phyloP scores from a whole-genome alignment of 2,113 vertebrate species.

The Bungarus multicinctus region DNA sequence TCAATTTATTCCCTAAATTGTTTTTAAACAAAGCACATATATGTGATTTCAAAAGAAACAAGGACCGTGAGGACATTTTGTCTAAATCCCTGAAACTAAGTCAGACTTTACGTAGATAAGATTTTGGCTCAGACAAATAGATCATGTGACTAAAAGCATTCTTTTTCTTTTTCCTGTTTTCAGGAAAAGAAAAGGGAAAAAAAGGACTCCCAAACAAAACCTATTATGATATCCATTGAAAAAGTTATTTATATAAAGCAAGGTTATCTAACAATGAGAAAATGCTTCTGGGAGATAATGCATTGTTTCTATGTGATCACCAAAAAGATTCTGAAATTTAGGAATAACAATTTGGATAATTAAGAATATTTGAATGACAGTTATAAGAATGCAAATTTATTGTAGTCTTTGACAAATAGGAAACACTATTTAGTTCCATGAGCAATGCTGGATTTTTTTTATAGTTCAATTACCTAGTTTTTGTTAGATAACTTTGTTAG shows the following conservation, averaged over 20 bases:
- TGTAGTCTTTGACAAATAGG: slow-evolving; percentile 22
- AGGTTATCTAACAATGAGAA: slow-evolving; percentile 63
- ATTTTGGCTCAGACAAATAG: slow-evolving; percentile 65
- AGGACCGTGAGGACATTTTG: slow-evolving; percentile 54
- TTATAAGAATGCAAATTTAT: slow-evolving; percentile 17
- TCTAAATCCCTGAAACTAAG: slow-evolving; percentile 51
- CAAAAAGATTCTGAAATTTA: slow-evolving; percentile 52
- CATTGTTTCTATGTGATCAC: slow-evolving; percentile 54
- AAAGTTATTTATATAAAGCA: slow-evolving; percentile 57
- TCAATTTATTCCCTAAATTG: neutral
- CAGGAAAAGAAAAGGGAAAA: slow-evolving; percentile 33
- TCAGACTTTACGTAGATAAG: slow-evolving; percentile 73
- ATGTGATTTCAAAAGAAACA: slow-evolving; percentile 58
- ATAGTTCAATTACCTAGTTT: neutral
- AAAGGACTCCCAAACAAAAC: slow-evolving; percentile 46
- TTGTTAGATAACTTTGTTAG: neutral
- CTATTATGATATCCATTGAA: slow-evolving; percentile 64
- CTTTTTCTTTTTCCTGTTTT: slow-evolving; percentile 57
- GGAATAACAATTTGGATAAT: slow-evolving; percentile 43
- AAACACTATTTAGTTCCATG: neutral
- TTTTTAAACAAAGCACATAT: slow-evolving; percentile 34
- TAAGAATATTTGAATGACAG: neutral
- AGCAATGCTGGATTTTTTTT: neutral
- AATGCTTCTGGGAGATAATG: slow-evolving; percentile 59
- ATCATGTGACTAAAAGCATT: slow-evolving; percentile 63